A percentile compares a stretch with the other conserved stretches of the same genome.
Conservation (phyloP, 2,797 vertebrate genomes). For the Melanotaenia pygmaea region DNA sequence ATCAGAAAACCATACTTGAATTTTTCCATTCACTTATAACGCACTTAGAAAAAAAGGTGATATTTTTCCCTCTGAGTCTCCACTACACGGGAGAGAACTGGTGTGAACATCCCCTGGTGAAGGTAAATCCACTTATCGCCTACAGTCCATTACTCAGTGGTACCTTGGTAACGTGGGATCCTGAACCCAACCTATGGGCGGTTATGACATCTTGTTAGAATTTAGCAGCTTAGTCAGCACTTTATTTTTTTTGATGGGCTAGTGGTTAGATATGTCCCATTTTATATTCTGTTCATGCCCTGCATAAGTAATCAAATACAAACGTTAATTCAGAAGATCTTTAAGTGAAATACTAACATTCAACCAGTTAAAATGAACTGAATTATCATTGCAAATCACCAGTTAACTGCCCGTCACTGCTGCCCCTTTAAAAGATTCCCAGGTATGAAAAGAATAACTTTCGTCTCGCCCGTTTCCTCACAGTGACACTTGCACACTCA, state of each 20-base stretch:
- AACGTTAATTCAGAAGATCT: too few species aligned
- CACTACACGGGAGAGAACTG: background rate
- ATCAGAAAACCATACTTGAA: background rate
- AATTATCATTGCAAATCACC: background rate
- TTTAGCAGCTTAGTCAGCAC: background rate
- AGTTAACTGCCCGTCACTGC: background rate
- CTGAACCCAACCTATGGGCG: background rate
- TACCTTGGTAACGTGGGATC: background rate
- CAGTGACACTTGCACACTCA: conserved; percentile 39
- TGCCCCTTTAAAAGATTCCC: conserved; percentile 24
- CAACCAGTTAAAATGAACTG: background rate
- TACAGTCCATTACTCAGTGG: background rate
- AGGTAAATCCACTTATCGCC: background rate
- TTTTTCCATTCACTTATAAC: conserved; percentile 32
- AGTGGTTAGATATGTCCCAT: background rate
- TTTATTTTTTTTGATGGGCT: background rate
- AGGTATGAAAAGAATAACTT: background rate
- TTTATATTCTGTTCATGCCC: background rate
- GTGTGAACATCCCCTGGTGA: background rate
- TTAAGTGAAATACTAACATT: too few species aligned
- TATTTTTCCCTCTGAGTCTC: conserved; percentile 14
- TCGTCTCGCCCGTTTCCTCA: conserved; percentile 19
- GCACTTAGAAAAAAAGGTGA: background rate
- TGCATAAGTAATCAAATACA: background rate
- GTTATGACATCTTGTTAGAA: too few species aligned